phyloP scores from a whole-genome alignment of 2,113 vertebrate species.

The Nibea albiflora region DNA sequence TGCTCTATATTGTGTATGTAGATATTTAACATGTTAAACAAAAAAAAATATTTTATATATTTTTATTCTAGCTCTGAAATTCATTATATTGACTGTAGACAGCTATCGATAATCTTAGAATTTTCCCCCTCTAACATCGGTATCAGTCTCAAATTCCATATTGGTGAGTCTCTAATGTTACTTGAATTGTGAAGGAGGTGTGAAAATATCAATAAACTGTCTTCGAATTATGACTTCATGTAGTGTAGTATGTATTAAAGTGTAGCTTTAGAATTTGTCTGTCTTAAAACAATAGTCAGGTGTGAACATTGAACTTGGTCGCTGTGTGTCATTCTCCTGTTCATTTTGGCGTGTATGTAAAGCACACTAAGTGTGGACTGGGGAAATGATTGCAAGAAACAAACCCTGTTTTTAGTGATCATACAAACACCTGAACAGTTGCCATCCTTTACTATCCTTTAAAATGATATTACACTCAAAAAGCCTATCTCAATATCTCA shows the following conservation, averaged over 20 bases:
- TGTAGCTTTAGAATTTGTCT: not conserved
- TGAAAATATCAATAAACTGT: not conserved
- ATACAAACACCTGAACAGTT: not conserved
- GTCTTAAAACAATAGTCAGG: not conserved
- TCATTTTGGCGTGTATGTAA: not conserved
- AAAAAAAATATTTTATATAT: too few species aligned
- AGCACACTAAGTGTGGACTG: not conserved
- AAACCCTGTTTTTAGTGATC: not conserved
- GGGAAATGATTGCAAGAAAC: not conserved
- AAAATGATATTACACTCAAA: not conserved
- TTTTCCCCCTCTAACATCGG: too few species aligned
- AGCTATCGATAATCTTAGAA: too few species aligned
- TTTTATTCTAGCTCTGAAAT: not conserved
- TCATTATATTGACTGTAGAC: too few species aligned
- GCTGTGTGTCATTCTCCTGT: not conserved
- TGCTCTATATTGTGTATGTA: too few species aligned
- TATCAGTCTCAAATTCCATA: too few species aligned
- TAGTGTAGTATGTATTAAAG: not conserved
- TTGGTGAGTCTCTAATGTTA: too few species aligned
- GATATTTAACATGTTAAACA: too few species aligned
- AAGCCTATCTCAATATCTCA: not conserved
- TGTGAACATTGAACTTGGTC: not conserved
- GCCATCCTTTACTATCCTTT: not conserved
- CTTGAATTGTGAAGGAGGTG: not conserved
- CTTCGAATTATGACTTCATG: not conserved